These are phyloP conservation scores for Halcyon senegalensis DNA, from an alignment of 2,113 vertebrate genomes.

Conservation along the genomic window DNA sequence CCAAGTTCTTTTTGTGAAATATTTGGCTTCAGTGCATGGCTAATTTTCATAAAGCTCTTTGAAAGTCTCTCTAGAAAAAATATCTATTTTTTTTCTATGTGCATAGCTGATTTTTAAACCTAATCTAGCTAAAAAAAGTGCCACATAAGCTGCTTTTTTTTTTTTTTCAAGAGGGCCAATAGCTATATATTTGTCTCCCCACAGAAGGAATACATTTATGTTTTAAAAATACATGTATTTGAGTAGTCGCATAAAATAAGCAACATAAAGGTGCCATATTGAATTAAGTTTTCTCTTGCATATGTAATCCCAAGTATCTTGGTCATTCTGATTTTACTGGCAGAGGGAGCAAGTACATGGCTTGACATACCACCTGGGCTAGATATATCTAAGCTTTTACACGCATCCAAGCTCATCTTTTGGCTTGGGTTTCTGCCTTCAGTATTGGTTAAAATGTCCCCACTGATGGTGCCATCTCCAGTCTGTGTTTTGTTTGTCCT, in stretches of 20 bases:
- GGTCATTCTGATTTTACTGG: conserved; percentile 15
- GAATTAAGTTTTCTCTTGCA: conserved; percentile 30
- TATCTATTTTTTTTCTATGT: not conserved
- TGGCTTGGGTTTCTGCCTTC: not conserved
- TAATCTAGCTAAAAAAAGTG: conserved; percentile 25
- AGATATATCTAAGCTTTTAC: not conserved
- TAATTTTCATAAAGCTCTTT: conserved; percentile 53
- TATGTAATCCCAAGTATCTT: not conserved
- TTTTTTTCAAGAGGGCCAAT: not conserved
- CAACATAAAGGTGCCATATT: not conserved
- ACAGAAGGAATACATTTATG: conserved; percentile 23
- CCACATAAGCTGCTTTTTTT: conserved; percentile 20
- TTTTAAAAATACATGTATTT: conserved; percentile 16
- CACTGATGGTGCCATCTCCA: not conserved
- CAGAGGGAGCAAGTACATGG: not conserved
- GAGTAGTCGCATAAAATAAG: conserved; percentile 31
- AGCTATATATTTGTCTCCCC: not conserved
- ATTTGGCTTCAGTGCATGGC: conserved; percentile 29
- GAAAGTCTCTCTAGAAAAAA: conserved; percentile 31
- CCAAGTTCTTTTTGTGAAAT: conserved; percentile 38
- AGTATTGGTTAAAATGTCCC: not conserved
- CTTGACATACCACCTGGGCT: not conserved
- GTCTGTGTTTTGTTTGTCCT: not conserved
- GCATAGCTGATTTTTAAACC: conserved; percentile 18
- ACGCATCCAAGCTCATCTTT: not conserved